Conservation (phyloP, 2,113 vertebrate species). For the Nannospalax galili region DNA sequence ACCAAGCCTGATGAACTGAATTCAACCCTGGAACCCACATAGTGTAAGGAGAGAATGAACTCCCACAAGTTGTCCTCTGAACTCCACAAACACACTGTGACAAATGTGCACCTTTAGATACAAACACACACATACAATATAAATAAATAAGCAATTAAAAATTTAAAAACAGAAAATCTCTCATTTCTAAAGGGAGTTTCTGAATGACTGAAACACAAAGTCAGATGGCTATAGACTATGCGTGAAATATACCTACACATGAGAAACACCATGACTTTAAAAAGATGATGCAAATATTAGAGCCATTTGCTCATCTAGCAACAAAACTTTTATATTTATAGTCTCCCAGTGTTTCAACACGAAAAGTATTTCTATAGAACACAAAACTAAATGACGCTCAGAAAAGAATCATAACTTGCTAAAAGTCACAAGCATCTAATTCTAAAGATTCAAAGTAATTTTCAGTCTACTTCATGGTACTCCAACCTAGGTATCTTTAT, state of each 20-base stretch:
- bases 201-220: not conserved
- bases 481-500: no score
- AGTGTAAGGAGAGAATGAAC: not conserved
- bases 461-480: no score
- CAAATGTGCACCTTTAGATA: not conserved
- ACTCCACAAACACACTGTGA: not conserved
- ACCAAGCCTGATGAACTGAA: not conserved
- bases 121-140: not conserved
- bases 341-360: no score
- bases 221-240: not conserved
- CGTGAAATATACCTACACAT: not conserved
- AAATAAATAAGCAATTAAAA: not conserved
- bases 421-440: no score
- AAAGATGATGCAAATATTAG: not conserved
- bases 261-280: not conserved
- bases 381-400: no score
- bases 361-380: no score
- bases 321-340: no score
- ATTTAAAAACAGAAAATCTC: not conserved
- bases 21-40: not conserved
- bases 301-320: not conserved
- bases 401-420: no score
- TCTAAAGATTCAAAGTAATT: no score
- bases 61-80: not conserved
- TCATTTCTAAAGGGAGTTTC: conserved; percentile 37